A percentile compares a stretch with the other conserved stretches of the same genome.
Conservation (phyloP, 2,888 invertebrate species). For the Dryobotodes eremita region DNA sequence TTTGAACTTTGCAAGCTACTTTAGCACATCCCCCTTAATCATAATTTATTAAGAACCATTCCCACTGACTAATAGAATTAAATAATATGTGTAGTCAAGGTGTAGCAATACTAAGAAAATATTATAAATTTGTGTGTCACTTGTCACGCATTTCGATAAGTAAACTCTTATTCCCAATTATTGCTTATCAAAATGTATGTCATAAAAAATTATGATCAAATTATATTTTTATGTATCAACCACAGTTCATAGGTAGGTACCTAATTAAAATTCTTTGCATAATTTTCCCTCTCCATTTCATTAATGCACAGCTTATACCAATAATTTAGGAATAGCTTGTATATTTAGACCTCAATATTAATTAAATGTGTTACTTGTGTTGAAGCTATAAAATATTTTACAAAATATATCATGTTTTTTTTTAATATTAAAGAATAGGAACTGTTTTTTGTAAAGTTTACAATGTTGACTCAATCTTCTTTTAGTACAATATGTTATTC, state of each 20-base stretch:
- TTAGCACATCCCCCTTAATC: background rate
- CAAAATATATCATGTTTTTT: background rate
- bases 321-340: background rate
- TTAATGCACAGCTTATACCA: no score
- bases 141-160: constrained; percentile 6
- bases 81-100: background rate
- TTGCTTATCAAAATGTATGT: constrained; percentile 14
- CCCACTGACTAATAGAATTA: background rate
- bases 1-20: no score
- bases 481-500: background rate
- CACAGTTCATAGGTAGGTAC: no score
- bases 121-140: background rate
- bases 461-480: background rate
- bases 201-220: constrained; percentile 29
- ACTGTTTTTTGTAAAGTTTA: constrained; percentile 1
- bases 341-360: background rate
- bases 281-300: background rate
- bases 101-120: constrained; percentile 2
- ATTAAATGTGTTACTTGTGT: background rate
- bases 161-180: constrained; percentile 3
- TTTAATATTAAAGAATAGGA: background rate
- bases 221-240: constrained; percentile 33
- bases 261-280: constrained; percentile 33
- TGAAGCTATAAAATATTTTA: background rate
- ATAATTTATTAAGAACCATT: background rate